Conservation (phyloP, 2,797 vertebrate species). For the Notoglanidium macrostoma region DNA sequence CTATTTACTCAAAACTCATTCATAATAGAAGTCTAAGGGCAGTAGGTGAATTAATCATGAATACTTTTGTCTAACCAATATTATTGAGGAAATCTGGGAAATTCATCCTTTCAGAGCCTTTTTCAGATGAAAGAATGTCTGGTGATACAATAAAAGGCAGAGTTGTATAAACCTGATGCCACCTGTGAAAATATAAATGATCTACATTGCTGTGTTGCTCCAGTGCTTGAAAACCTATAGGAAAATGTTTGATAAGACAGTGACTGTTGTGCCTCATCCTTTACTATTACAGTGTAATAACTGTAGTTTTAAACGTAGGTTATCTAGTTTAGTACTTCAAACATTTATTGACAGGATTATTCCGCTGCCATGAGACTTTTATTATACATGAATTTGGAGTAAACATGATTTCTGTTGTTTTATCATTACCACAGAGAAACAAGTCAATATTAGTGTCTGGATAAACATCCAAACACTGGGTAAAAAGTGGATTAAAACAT, state of each 20-base stretch:
- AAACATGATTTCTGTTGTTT: neutral
- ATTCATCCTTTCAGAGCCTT: neutral
- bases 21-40: neutral
- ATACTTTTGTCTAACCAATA: neutral
- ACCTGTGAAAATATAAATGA: neutral
- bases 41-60: neutral
- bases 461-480: neutral
- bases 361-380: neutral
- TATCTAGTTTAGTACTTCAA: neutral
- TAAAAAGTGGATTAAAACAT: neutral
- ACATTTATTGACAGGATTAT: neutral
- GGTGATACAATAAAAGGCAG: neutral
- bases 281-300: neutral
- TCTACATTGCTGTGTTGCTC: neutral
- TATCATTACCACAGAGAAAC: neutral
- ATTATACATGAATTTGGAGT: neutral
- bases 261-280: neutral
- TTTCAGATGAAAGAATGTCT: neutral
- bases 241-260: neutral
- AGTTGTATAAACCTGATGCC: neutral
- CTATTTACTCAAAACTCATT: neutral
- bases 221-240: neutral
- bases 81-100: neutral
- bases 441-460: neutral
- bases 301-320: neutral